Evolutionary conservation across 2,888 invertebrate genomes (phyloP), one percentile per base, ranked within the genome.

Genomic region (Lasioglossum vierecki): DNA sequence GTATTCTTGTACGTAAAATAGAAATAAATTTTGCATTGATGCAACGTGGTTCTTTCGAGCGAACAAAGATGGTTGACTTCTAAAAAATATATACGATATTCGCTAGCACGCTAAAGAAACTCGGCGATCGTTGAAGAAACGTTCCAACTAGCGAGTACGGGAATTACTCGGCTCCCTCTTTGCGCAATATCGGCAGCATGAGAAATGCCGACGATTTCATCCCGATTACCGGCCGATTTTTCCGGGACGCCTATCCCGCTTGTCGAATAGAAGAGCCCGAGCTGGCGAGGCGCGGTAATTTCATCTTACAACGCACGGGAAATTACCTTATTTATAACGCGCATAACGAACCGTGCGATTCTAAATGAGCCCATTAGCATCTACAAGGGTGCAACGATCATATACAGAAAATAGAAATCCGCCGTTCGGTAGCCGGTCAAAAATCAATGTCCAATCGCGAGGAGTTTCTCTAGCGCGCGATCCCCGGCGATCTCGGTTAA

Each of bases 351-450:
- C 80, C 30, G 68, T 57, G 39, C 46, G 41, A n/a, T 78, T 77
- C 77, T 75, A 80, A 85, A 84, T 76, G 75, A 66, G 75, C 18
- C 44, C 78, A 84, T 85, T 85, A 85, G 72, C 80, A 71, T 80
- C 78, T 53, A 80, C 84, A 76, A 41, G 83, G 41, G 41, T 41
- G 75, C 66, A 15, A 57, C 71, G 77, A 85, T 83, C 80, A 70
- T 73, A 80, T 75, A 68, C 9, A 22, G 53, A 49, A 80, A 71
- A 49, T 80, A 78, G 57, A 70, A 70, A 74, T 57, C 26, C 22
- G 11, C 22, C 18, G 11, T 57, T 5, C 26, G 73, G 73, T 71
- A 63, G 30, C 66, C n/a, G 15, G 15, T 15, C 8, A 75, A 76
- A 83, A 74, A 74, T 76, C 72, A 53, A 71, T 22, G 68, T 73